Conservation (phyloP, 2,797 vertebrate genomes). For the Crax fasciolata region DNA sequence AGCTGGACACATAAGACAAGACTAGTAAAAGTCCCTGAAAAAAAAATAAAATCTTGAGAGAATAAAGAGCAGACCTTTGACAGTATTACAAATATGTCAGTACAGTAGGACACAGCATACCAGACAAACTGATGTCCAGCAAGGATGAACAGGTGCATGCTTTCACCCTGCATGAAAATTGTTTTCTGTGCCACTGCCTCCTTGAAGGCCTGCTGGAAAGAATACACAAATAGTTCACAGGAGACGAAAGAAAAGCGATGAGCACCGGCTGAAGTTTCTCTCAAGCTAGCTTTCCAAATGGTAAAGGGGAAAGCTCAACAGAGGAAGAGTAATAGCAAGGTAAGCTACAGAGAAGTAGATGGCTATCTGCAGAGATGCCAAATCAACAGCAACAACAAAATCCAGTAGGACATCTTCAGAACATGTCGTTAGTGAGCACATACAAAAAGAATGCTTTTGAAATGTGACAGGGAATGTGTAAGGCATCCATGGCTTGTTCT, state of each 20-base stretch:
- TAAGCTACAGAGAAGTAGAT: not conserved
- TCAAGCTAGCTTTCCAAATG: accelerated
- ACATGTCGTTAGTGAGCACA: not conserved
- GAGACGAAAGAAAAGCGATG: not conserved
- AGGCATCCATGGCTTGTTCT: not conserved
- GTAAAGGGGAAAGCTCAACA: not conserved
- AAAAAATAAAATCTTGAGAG: not conserved
- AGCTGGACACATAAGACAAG: accelerated
- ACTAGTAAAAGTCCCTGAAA: not conserved
- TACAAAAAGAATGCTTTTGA: not conserved
- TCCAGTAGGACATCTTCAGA: not conserved
- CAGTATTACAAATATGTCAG: not conserved
- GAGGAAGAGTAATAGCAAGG: not conserved
- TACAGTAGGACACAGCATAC: not conserved
- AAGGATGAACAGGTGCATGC: not conserved
- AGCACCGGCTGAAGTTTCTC: not conserved
- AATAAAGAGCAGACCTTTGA: not conserved
- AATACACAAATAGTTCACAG: accelerated
- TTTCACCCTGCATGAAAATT: not conserved
- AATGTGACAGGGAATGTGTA: not conserved
- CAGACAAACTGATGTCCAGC: accelerated
- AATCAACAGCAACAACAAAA: accelerated
- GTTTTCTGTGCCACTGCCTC: not conserved
- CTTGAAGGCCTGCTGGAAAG: not conserved
- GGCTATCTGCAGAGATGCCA: not conserved